Percentiles rank a stretch among this genome's conserved stretches.
phyloP scores from a whole-genome alignment of 2,888 invertebrate species.

The Gisinianus flammeolus region DNA sequence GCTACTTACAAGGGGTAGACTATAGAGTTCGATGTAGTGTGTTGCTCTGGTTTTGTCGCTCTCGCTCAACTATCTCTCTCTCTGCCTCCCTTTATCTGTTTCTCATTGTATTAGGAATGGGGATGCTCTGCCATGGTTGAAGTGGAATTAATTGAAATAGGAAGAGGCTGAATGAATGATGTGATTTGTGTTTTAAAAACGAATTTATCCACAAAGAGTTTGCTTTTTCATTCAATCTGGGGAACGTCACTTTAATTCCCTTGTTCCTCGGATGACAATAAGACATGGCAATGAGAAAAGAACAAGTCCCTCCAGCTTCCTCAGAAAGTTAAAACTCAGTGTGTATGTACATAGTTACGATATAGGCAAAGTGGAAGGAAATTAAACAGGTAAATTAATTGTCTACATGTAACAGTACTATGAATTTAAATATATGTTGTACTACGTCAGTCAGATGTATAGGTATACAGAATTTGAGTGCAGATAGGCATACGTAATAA shows the following conservation, averaged over 20 bases:
- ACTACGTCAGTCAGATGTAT: too few species aligned
- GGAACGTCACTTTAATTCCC: conserved; percentile 27
- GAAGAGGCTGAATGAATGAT: conserved; percentile 34
- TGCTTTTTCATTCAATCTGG: conserved; percentile 22
- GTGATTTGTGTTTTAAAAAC: conserved; percentile 38
- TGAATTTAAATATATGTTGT: too few species aligned
- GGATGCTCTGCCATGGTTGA: conserved; percentile 25
- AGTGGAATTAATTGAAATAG: conserved; percentile 39
- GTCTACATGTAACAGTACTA: too few species aligned
- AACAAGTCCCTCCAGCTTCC: neutral
- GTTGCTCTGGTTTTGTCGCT: too few species aligned
- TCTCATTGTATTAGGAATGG: neutral
- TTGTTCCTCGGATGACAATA: conserved; percentile 17
- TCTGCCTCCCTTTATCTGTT: neutral
- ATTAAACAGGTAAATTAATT: too few species aligned
- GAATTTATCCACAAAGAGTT: conserved; percentile 23
- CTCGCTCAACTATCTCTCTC: too few species aligned
- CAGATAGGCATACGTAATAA: too few species aligned
- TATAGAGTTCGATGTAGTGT: too few species aligned
- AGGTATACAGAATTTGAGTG: too few species aligned
- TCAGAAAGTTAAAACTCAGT: neutral
- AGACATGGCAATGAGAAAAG: conserved; percentile 1
- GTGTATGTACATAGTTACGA: neutral
- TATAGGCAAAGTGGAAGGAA: too few species aligned
- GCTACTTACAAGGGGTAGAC: neutral